Evolutionary conservation across 2,888 invertebrate genomes (phyloP).

Genomic region (Ryuthela nishihirai): DNA sequence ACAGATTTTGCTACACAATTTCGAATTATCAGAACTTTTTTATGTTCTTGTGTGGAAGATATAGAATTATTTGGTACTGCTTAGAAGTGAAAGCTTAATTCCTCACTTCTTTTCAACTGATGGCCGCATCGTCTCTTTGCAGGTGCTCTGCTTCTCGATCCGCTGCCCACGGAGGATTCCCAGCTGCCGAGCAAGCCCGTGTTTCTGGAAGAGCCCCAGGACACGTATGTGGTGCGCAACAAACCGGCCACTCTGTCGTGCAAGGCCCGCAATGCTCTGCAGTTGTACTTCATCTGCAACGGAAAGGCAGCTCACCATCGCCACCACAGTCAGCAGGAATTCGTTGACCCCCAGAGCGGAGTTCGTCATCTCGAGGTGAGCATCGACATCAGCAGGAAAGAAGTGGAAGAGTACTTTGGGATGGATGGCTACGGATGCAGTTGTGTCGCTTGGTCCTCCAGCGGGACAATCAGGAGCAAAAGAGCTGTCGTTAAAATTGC

Average conservation of each 20-base stretch:
- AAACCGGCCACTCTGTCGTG: conserved; percentile 85
- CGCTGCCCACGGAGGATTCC: conserved; percentile 29
- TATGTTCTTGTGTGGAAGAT: too few relatives aligned
- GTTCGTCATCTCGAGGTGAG: conserved; percentile 80
- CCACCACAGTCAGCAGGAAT: conserved; percentile 55
- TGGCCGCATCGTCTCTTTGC: too few relatives aligned
- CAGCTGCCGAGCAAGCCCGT: conserved; percentile 58
- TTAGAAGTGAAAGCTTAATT: too few relatives aligned
- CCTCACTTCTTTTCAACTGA: too few relatives aligned
- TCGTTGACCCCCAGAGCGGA: conserved; percentile 84
- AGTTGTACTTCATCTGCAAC: conserved; percentile 87
- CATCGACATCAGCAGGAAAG: conserved; percentile 77
- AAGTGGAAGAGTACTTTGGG: conserved; percentile 91
- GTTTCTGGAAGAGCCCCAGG: conserved; percentile 81
- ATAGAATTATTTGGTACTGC: too few relatives aligned
- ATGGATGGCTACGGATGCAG: conserved; percentile 73
- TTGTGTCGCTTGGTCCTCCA: conserved; percentile 86
- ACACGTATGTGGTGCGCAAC: conserved; percentile 86
- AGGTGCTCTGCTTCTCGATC: conserved; percentile 31
- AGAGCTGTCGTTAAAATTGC: conserved; percentile 84
- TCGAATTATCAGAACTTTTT: too few relatives aligned
- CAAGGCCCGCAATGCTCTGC: conserved; percentile 82
- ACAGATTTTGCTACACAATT: too few relatives aligned
- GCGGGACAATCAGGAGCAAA: conserved; percentile 79
- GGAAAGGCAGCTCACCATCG: conserved; percentile 25